Conservation (phyloP, 2,797 vertebrate species). For the Crypturellus tataupa region DNA sequence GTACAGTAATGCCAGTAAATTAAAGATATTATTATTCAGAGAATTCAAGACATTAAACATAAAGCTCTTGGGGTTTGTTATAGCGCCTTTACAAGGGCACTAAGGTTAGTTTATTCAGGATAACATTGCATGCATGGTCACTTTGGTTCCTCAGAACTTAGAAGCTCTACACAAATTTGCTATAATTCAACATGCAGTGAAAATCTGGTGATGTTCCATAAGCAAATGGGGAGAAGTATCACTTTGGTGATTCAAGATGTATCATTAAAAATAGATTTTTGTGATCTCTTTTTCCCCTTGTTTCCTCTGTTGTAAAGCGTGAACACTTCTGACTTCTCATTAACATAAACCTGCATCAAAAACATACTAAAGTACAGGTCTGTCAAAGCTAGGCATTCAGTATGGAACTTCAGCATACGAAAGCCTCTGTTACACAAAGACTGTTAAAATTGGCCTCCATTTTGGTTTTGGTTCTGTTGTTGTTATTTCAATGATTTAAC, state of each 20-base stretch:
- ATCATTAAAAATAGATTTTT: neutral
- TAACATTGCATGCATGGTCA: neutral
- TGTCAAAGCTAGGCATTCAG: neutral
- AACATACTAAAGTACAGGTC: neutral
- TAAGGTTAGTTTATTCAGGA: neutral
- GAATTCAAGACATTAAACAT: neutral
- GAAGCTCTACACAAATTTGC: accelerated
- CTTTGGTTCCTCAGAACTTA: neutral
- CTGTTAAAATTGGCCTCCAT: neutral
- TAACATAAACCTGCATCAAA: neutral
- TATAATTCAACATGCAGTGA: neutral
- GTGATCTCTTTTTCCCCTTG: neutral
- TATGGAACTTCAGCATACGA: neutral
- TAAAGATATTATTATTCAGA: neutral
- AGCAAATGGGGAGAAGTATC: neutral
- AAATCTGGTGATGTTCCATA: neutral
- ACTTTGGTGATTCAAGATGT: neutral
- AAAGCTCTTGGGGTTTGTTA: neutral
- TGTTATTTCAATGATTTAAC: neutral
- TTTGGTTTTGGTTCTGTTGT: neutral
- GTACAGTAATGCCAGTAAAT: neutral
- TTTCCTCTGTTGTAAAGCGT: neutral
- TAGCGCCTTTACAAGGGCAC: neutral
- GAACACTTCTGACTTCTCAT: neutral
- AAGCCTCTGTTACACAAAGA: neutral